Evolutionary conservation across 2,888 invertebrate genomes (phyloP).

Genomic region (Conchocele bisecta): DNA sequence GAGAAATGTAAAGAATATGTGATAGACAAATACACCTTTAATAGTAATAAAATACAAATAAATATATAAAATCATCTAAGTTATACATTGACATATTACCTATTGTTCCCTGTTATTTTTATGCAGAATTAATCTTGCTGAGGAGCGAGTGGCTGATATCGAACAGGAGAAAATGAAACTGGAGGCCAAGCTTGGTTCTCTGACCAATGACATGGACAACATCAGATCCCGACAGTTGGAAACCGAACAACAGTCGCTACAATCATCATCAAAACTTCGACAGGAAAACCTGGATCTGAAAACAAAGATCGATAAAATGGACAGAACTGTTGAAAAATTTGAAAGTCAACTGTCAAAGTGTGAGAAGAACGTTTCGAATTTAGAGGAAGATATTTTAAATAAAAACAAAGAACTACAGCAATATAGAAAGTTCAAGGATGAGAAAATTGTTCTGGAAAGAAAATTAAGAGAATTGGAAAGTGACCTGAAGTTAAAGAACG

Average conservation of each 20-base stretch:
- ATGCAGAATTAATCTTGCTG: conserved; percentile 57
- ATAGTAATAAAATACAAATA: no score
- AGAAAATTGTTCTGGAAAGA: conserved; percentile 60
- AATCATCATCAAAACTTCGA: conserved; percentile 33
- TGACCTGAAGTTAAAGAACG: conserved; percentile 52
- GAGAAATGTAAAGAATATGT: no score
- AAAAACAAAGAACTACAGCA: conserved; percentile 47
- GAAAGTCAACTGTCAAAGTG: conserved; percentile 54
- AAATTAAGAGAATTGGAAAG: conserved; percentile 53
- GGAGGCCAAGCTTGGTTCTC: conserved; percentile 35
- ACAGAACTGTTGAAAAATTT: conserved; percentile 42
- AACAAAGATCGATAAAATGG: conserved; percentile 43
- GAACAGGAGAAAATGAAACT: conserved; percentile 61
- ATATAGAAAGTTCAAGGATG: conserved; percentile 40
- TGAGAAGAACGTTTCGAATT: conserved; percentile 43
- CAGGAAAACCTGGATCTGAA: conserved; percentile 54
- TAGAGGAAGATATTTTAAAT: conserved; percentile 47
- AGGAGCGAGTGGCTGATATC: conserved; percentile 60
- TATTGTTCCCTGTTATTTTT: no score
- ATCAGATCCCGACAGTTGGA: conserved; percentile 73
- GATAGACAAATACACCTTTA: no score
- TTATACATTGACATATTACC: no score
- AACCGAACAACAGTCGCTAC: conserved; percentile 74
- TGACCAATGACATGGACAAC: conserved; percentile 80
- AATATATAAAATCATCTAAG: no score